phyloP scores from a whole-genome alignment of 2,113 vertebrate species.

The Lagopus leucura region DNA sequence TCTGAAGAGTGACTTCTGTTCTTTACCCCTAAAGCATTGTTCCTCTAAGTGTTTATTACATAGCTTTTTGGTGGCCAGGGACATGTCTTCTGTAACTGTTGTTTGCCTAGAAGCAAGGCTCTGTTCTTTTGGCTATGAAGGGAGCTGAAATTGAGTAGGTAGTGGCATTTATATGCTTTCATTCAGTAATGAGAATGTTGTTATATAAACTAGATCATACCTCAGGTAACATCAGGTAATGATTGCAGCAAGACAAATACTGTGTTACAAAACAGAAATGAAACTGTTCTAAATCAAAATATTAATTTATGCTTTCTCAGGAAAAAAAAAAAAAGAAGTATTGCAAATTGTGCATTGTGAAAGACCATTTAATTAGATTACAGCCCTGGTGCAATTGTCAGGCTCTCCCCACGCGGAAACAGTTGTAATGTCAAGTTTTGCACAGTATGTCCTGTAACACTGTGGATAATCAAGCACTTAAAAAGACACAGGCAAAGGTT shows the following conservation, averaged over 20 bases:
- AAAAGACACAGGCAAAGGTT: conserved; percentile 21
- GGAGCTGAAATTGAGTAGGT: not conserved
- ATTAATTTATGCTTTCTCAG: not conserved
- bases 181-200: not conserved
- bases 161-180: not conserved
- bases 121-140: not conserved
- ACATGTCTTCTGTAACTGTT: not conserved
- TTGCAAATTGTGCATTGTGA: not conserved
- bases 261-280: not conserved
- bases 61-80: not conserved
- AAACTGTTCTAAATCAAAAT: not conserved
- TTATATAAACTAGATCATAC: not conserved
- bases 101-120: not conserved
- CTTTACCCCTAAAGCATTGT: not conserved
- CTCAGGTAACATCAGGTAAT: not conserved
- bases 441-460: not conserved
- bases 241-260: not conserved
- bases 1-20: not conserved
- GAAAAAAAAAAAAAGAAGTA: not conserved
- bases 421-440: not conserved
- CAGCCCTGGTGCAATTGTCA: not conserved
- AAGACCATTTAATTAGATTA: conserved; percentile 36
- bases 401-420: not conserved
- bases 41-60: not conserved
- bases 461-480: conserved; percentile 18